Evolutionary conservation across 2,113 vertebrate genomes (phyloP).

Genomic region (Cheirogaleus medius): DNA sequence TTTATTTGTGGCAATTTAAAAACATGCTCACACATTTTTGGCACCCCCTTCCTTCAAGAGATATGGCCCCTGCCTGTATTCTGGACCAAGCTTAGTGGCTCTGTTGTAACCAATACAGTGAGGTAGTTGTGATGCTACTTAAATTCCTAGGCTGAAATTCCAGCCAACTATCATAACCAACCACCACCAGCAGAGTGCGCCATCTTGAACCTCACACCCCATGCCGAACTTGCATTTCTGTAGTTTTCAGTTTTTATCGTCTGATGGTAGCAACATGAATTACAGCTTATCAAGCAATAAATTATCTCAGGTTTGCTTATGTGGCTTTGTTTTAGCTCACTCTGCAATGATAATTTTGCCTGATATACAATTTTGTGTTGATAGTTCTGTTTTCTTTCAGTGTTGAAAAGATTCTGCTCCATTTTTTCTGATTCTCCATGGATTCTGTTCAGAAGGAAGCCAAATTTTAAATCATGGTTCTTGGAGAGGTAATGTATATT

Average conservation of each 20-base stretch:
- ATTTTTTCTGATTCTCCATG: neutral
- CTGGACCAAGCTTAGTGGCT: neutral
- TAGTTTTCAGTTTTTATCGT: neutral
- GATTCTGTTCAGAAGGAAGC: neutral
- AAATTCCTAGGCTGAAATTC: neutral
- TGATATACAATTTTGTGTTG: neutral
- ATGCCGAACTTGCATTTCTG: fast-evolving
- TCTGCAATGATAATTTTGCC: neutral
- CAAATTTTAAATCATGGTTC: neutral
- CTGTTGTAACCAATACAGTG: neutral
- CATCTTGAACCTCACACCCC: neutral
- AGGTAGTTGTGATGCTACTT: neutral
- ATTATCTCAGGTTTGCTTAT: neutral
- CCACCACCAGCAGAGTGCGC: neutral
- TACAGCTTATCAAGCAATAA: neutral
- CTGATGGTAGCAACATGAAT: fast-evolving
- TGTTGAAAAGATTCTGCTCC: neutral
- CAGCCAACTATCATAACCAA: neutral
- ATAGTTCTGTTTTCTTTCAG: neutral
- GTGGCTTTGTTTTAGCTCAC: neutral
- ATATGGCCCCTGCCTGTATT: neutral
- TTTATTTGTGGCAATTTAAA: neutral
- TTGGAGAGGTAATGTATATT: neutral
- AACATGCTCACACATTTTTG: neutral
- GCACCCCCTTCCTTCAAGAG: neutral